A percentile compares a stretch with the other conserved stretches of the same genome.
Evolutionary conservation across 53 echinoderm and acorn worm genomes (phyloP).

Genomic region (Crossaster papposus): DNA sequence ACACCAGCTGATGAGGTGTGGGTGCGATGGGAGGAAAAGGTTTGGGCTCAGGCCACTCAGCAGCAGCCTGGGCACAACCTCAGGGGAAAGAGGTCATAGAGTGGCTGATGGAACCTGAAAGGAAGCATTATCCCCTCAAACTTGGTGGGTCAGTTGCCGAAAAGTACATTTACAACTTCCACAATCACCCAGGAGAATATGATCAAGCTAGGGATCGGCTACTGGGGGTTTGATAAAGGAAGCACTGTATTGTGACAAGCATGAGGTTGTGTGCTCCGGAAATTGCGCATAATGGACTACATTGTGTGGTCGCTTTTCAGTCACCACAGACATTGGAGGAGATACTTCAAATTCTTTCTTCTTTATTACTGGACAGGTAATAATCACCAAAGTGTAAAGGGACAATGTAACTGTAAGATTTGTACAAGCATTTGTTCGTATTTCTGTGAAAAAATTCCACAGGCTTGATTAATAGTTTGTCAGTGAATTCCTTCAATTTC

Average conservation of each 20-base stretch:
- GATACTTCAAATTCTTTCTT: background rate
- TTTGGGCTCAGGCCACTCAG: background rate
- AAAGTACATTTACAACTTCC: conserved; percentile 20
- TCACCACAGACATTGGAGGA: background rate
- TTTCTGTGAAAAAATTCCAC: conserved; percentile 2
- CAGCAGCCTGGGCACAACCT: background rate
- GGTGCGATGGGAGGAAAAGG: background rate
- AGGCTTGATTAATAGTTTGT: background rate
- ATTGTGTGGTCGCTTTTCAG: conserved; percentile 13
- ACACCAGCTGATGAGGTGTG: background rate
- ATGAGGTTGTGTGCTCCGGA: conserved; percentile 8
- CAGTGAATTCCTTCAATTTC: background rate
- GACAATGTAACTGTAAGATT: background rate
- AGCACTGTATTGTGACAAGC: conserved; percentile 24
- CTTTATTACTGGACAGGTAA: background rate
- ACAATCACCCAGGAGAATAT: background rate
- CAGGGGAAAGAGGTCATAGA: background rate
- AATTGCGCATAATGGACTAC: background rate
- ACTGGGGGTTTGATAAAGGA: conserved; percentile 5
- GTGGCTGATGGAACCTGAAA: conserved; percentile 30
- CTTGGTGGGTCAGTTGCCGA: background rate
- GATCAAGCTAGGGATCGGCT: background rate
- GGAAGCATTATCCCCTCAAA: conserved; percentile 29
- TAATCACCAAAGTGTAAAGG: background rate
- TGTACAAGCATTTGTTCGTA: background rate